Base-by-base conservation (phyloP, 2,888 invertebrate species). In the Adineta ricciae region DNA sequence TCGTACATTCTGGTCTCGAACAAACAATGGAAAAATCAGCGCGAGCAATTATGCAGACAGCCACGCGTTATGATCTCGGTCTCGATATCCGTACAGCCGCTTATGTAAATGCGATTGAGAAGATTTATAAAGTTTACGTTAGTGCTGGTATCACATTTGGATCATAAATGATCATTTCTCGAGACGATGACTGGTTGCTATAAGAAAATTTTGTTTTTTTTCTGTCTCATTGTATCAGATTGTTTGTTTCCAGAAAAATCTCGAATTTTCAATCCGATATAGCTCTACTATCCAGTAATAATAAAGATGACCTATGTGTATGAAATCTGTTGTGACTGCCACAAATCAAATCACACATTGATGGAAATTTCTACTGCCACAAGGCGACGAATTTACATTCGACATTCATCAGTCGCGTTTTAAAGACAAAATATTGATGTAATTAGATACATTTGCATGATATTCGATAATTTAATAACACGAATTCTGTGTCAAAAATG, bases 1-100 rank as follows among this genome's bases (percentile, higher is more conserved):
- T 99, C 88, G 97, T 99, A 27, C 97, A 97, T 92, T 97, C 97
- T 87, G 98, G 98, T 86, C 93, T 99, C 84, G 96, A 96, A 90
- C 96, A 96, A 90, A 96, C 97, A 84, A 97, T 99, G 97, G 97
- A 97, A 91, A 92, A 95, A 89, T 95, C 97, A 78, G 96, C 96
- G 83, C 93, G 93, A 92, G 96, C 95, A 86, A 96, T 97, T 88
- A 96, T 96, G 94, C 93, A 93, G 90, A 95, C 96, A 52, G 95
- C 95, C 49, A 93, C 94, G 92, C 94, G 95, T 90, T 96, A 95
- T 92, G 94, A 96, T 90, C 92, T 98, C 86, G 97, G 97, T 84
- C 92, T 97, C 88, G 98, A 99, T 91, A 92, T 99, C 88, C 93
- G 99, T 90, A 95, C 96, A 85, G 97, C 99, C 64, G 97, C 97